Conservation (phyloP, 2,888 invertebrate genomes). For the Mamestra brassicae region DNA sequence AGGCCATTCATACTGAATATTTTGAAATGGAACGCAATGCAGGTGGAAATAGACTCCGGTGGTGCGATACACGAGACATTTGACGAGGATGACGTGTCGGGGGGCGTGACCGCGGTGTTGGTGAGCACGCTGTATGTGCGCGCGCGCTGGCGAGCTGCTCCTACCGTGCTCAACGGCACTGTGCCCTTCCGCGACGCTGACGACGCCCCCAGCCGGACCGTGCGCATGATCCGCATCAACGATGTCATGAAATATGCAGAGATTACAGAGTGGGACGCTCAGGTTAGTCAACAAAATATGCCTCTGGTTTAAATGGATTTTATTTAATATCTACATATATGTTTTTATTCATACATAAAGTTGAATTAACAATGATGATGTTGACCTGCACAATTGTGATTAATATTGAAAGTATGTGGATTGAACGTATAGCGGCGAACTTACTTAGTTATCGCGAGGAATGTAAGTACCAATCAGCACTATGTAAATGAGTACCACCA, state of each 20-base stretch:
- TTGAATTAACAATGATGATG: neutral
- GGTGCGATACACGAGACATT: constrained; percentile 85
- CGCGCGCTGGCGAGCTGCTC: constrained; percentile 84
- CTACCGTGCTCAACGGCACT: constrained; percentile 86
- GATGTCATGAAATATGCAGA: constrained; percentile 84
- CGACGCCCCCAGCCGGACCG: constrained; percentile 69
- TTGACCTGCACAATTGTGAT: neutral
- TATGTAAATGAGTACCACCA: constrained; percentile 79
- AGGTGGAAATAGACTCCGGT: constrained; percentile 83
- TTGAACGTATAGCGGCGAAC: neutral
- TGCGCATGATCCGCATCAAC: constrained; percentile 85
- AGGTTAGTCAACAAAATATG: constrained; percentile 73
- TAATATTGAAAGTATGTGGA: neutral
- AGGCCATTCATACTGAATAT: neutral
- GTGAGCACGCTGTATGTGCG: constrained; percentile 83
- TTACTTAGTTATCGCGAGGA: constrained; percentile 73
- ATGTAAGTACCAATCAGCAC: constrained; percentile 82
- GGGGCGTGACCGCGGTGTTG: constrained; percentile 76
- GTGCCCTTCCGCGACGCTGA: constrained; percentile 75
- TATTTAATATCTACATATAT: constrained; percentile 23
- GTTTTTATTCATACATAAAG: constrained; percentile 8
- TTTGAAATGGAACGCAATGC: constrained; percentile 5
- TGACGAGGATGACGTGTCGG: constrained; percentile 81
- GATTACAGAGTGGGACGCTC: constrained; percentile 82
- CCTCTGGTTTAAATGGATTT: constrained; percentile 14